Evolutionary conservation across 2,113 vertebrate genomes (phyloP), one percentile per base, ranked within the genome.

Genomic region (Periophthalmus modestus): DNA sequence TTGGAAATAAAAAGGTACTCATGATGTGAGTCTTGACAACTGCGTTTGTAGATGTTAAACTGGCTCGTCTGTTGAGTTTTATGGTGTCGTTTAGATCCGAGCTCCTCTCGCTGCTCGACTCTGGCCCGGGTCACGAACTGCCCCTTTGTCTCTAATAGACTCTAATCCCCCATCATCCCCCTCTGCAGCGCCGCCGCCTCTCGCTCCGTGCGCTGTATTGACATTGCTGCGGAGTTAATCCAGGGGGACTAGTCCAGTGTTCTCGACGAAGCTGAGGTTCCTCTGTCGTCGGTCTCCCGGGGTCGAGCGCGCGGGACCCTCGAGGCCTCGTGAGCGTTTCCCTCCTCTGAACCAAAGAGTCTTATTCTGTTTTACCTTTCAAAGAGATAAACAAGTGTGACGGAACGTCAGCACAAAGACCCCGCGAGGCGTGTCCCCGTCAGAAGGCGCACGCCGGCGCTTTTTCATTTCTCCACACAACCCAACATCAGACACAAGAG

Each of bases 211-310:
- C 36, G 33, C 23, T 78, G 75, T 79, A 79, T 88, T 90, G 66
- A 76, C 83, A 74, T 89, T 79, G 72, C 63, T 71, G 77, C 72
- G 80, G 86, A 78, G 88, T 90, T 91, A 85, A 87, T 87, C 91
- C 81, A 84, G 75, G 78, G 82, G 43, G 82, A 83, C 72, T 73
- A 83, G 72, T 88, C 87, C 86, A n/a, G 83, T 74, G 39, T 82
- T 86, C 83, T 81, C 78, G 90, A n/a, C n/a, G n/a, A 81, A 82
- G 67, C 55, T 70, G 73, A 80, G 87, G 77, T 75, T 77, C 65
- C 82, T 66, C 86, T 23, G 59, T 72, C 34, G 82, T 86, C n/a
- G n/a, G n/a, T n/a, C 89, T 90, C 85, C 76, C 23, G 73, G 86
- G 87, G 81, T 71, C 24, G n/a, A 67, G n/a, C n/a, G 43, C 23